Base-by-base conservation (phyloP, 2,888 invertebrate genomes). In the Drosophila atroscutellata region DNA sequence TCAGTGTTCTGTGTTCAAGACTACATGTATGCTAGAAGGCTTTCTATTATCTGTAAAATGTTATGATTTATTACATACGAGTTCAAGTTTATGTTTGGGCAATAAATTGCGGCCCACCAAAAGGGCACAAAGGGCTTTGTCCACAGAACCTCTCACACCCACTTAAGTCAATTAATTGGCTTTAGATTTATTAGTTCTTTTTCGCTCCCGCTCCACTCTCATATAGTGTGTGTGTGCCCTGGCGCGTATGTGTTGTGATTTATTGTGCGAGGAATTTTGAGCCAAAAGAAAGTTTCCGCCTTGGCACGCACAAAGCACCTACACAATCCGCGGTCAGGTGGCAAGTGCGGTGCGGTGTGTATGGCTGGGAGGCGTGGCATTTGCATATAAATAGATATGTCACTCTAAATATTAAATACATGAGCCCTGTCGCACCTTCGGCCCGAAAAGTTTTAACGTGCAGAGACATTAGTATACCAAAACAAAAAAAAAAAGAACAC, bases 131-230 rank as follows among this genome's bases (percentile, higher is more conserved):
- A 62, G 75, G 26, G 42, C 54, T 50, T 39, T 62, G 77, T 57
- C 54, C 54, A 54, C 26, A 37, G 47, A 28, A 4, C 32, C 39
- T 5, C 28, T 26, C 52, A 32, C 36, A 72, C 77, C 73, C 90
- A 89, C 88, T 90, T 89, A 85, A 82, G 85, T 90, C 85, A 90
- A 85, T 85, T 85, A 85, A 85, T 85, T 85, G 85, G 85, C 86
- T 69, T 75, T 82, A 85, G 88, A 85, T 85, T 89, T 85, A 85
- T 85, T 89, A 88, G 86, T 75, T 88, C 50, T 79, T 82, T 77
- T 73, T 39, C 20, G 42, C 49, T 56, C 24, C 54, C 55, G 57
- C 54, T 13, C 52, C 28, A 30, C 52, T 3, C 6, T 11, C 42
- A 42, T 42, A 42, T 11, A 42, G 42, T 20, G 5, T 42, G 5